These are phyloP conservation scores for Emydoidea blandingii DNA, from an alignment of 2,797 vertebrate species.

Conservation along the genomic window DNA sequence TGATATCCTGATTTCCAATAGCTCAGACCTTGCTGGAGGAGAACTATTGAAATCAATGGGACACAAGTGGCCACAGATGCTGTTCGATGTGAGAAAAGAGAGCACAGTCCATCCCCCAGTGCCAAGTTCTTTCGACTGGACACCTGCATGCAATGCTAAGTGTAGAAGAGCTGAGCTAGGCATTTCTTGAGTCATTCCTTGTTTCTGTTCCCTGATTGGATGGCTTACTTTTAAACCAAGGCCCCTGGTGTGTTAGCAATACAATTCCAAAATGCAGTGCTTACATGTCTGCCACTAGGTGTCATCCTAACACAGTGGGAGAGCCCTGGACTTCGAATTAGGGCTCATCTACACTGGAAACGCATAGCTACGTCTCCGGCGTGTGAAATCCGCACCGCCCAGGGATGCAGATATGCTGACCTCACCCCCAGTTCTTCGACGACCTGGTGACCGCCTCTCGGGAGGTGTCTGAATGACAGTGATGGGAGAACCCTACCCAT, in stretches of 20 bases:
- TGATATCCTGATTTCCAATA: not conserved
- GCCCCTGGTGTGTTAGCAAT: no score
- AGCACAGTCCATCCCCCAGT: not conserved
- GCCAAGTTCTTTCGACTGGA: not conserved
- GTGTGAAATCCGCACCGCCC: no score
- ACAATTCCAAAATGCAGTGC: rapidly evolving
- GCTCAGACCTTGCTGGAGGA: not conserved
- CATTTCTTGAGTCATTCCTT: not conserved
- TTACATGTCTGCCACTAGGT: not conserved
- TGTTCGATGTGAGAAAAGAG: not conserved
- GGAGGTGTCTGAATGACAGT: not conserved
- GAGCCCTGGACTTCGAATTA: rapidly evolving
- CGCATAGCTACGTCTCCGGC: no score
- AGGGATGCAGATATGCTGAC: not conserved
- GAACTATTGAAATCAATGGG: not conserved
- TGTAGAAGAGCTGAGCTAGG: not conserved
- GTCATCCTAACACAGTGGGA: not conserved
- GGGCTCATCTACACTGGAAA: rapidly evolving
- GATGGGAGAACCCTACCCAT: not conserved
- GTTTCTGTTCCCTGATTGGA: not conserved
- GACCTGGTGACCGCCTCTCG: not conserved
- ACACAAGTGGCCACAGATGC: not conserved
- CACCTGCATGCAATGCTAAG: no score
- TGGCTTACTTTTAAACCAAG: rapidly evolving
- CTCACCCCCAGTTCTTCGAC: not conserved